Conservation (phyloP, 2,888 invertebrate genomes). For the Tupiocoris notatus region DNA sequence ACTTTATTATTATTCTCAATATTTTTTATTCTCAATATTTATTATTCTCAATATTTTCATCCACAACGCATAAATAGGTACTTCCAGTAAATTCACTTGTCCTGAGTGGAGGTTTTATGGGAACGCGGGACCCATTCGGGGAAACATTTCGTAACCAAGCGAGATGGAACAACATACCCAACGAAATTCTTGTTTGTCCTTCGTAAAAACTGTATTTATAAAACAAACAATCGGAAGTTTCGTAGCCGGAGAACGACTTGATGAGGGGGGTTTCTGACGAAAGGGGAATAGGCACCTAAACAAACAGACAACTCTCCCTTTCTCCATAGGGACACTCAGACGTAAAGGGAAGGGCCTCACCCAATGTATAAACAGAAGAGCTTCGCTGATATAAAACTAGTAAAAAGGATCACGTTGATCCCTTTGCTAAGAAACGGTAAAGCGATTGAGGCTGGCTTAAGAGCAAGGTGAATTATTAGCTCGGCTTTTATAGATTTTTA, state of each 20-base stretch:
- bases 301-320: background rate
- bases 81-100: no score
- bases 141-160: background rate
- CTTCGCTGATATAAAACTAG: background rate
- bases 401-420: no score
- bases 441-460: no score
- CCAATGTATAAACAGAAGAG: background rate
- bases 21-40: no score
- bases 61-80: no score
- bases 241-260: background rate
- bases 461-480: no score
- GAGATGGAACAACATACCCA: background rate
- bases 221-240: constrained; percentile 48
- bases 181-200: constrained; percentile 45
- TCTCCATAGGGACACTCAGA: background rate
- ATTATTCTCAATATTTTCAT: no score
- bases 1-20: no score
- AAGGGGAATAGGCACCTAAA: background rate
- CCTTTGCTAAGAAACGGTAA: no score
- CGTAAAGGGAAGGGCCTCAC: background rate
- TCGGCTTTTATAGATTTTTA: no score
- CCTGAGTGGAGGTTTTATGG: no score
- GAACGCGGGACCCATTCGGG: background rate
- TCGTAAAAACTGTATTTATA: constrained; percentile 49
- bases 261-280: background rate